Conservation (phyloP, 2,113 vertebrate species). For the Machaerirhynchus nigripectus region DNA sequence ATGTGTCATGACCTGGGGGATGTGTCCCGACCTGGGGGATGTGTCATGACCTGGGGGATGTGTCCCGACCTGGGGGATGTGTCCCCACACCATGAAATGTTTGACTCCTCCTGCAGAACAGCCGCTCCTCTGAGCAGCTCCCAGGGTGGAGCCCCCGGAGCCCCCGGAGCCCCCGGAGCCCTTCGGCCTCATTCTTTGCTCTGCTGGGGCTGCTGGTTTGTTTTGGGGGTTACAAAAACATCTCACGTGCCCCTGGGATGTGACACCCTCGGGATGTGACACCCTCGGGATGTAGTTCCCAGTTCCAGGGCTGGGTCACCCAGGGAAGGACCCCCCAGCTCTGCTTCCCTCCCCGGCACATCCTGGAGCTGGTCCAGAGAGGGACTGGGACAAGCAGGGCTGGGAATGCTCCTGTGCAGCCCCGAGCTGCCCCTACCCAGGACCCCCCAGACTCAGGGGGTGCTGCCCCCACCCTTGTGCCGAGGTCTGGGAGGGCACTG, state of each 20-base stretch:
- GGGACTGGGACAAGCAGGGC: not conserved
- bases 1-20: not conserved
- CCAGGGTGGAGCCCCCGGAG: not conserved
- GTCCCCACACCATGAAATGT: fast-evolving
- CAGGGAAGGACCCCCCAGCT: not conserved
- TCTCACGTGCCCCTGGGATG: too few species aligned
- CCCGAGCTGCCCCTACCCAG: not conserved
- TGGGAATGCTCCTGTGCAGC: not conserved
- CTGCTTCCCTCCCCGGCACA: fast-evolving
- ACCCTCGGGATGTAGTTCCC: too few species aligned
- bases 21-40: not conserved
- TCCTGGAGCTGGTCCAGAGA: not conserved
- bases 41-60: not conserved
- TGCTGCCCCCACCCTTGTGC: not conserved
- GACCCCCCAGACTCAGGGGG: fast-evolving
- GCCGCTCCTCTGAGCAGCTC: not conserved
- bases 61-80: not conserved
- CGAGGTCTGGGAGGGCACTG: not conserved
- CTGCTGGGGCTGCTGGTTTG: not conserved
- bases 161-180: not conserved
- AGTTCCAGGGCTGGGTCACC: not conserved
- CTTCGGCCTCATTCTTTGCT: fast-evolving
- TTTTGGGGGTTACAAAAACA: not conserved
- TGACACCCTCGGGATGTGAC: not conserved
- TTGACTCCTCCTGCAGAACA: fast-evolving